These are phyloP conservation scores for Cecropterus lyciades DNA, from an alignment of 1,140 invertebrate genomes.

Conservation along the genomic window DNA sequence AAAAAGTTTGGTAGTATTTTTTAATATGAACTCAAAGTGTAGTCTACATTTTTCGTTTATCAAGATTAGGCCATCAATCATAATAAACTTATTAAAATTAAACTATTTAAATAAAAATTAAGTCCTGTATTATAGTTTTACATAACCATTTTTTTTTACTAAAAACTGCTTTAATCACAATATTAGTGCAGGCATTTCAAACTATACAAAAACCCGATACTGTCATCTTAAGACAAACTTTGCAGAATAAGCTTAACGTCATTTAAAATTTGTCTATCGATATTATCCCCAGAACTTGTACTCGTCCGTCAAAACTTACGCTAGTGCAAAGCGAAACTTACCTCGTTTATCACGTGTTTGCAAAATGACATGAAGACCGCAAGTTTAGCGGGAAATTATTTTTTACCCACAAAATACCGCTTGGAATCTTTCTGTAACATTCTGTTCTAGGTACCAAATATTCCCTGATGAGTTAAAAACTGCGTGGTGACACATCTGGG, in stretches of 20 bases:
- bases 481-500: constrained; percentile 9
- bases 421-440: constrained; percentile 17
- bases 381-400: constrained; percentile 23
- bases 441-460: constrained; percentile 13
- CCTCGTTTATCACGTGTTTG: constrained; percentile 21
- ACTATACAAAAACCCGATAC: too few species aligned
- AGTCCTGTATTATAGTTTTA: too few species aligned
- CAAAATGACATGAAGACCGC: constrained; percentile 12
- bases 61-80: not conserved
- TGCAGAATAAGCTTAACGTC: too few species aligned
- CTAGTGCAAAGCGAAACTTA: constrained; percentile 10
- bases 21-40: not conserved
- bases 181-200: too few species aligned
- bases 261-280: too few species aligned
- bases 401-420: constrained; percentile 15
- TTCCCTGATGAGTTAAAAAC: constrained; percentile 16
- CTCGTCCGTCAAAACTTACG: constrained; percentile 16
- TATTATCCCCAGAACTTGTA: constrained; percentile 2
- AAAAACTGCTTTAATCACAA: too few species aligned
- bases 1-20: not conserved
- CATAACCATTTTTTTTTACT: too few species aligned
- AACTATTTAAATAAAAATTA: too few species aligned
- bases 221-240: too few species aligned
- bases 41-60: too few species aligned
- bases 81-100: too few species aligned